phyloP scores from a whole-genome alignment of 1,140 invertebrate species.

The Drosophila pandora region DNA sequence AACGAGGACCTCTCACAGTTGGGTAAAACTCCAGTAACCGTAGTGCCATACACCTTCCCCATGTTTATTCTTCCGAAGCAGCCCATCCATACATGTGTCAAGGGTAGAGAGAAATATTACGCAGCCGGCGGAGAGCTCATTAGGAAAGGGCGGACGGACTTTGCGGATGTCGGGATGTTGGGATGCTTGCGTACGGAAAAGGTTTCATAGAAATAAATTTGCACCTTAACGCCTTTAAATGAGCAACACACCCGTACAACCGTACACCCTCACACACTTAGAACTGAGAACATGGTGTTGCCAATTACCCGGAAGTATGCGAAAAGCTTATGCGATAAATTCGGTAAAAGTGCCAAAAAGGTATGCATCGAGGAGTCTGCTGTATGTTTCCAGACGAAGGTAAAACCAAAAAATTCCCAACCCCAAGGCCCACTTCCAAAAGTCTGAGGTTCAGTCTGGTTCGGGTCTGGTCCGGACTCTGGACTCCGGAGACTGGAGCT shows the following conservation, averaged over 20 bases:
- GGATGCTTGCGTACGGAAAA: conserved; percentile 63
- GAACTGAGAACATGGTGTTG: conserved; percentile 65
- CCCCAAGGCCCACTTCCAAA: not conserved
- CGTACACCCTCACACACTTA: not conserved
- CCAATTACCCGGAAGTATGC: conserved; percentile 81
- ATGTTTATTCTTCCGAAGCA: not conserved
- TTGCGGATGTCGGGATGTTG: conserved; percentile 8
- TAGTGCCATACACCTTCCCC: conserved; percentile 7
- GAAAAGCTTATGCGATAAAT: conserved; percentile 82
- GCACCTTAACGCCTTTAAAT: conserved; percentile 82
- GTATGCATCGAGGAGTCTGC: conserved; percentile 63
- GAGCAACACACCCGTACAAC: conserved; percentile 59
- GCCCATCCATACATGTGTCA: conserved; percentile 61
- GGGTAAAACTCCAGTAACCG: conserved; percentile 7
- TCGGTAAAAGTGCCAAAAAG: conserved; percentile 78
- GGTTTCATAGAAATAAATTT: conserved; percentile 77
- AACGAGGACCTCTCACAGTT: conserved; percentile 54
- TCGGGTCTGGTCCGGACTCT: conserved; percentile 5
- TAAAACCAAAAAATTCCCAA: conserved; percentile 58
- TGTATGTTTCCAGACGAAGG: conserved; percentile 67
- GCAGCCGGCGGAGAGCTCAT: conserved; percentile 61
- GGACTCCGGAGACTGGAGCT: not conserved
- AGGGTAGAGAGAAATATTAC: conserved; percentile 73
- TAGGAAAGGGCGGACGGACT: conserved; percentile 34
- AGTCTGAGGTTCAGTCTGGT: conserved; percentile 33